Evolutionary conservation across 2,113 vertebrate species (phyloP), one percentile per base, ranked within the genome.

Genomic region (Chaenocephalus aceratus): DNA sequence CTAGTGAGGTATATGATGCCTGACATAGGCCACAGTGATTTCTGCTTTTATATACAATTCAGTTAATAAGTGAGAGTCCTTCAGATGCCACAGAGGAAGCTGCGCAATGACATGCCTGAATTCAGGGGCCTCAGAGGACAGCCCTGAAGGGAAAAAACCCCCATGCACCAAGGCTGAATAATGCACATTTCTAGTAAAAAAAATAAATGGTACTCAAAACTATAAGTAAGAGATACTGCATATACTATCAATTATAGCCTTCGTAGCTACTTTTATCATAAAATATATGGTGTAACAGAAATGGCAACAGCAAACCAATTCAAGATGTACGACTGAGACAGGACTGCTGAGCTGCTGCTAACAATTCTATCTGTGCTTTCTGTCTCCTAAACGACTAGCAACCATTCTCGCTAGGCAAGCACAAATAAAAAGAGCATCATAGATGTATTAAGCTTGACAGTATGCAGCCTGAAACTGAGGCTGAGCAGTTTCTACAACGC

Each of bases 81-180:
- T 76, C 59, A 80, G 45, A 87, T 86, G 85, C 79, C 82, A 86
- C 67, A 74, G 81, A 84, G 80, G 83, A 75, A 79, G 87, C 79
- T 89, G 80, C 75, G 70, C 77, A 85, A 86, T 87, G 82, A 80
- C 90, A 89, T 72, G 83, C 67, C 80, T 86, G 80, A 85, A 79
- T 69, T 57, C 75, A 78, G 70, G 72, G 83, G 86, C 77, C 88
- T 92, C 86, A 77, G 63, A 80, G 85, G 83, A 88, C 81, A 86
- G 57, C 78, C 56, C 75, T 63, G 56, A 45, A 70, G 68, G 80
- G 64, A 34, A 52, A 72, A 63, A 76, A 66, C 63, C 77, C 69
- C 72, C 41, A 58, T 74, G 82, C 80, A 82, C 82, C 69, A 65
- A 53, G 76, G 68, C 65, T 81, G 14, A n/a, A 83, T 75, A 13